These are phyloP conservation scores for Dysidea cf. avara DNA, from an alignment of 37 sponge, comb jelly and placozoan genomes.

Conservation along the genomic window DNA sequence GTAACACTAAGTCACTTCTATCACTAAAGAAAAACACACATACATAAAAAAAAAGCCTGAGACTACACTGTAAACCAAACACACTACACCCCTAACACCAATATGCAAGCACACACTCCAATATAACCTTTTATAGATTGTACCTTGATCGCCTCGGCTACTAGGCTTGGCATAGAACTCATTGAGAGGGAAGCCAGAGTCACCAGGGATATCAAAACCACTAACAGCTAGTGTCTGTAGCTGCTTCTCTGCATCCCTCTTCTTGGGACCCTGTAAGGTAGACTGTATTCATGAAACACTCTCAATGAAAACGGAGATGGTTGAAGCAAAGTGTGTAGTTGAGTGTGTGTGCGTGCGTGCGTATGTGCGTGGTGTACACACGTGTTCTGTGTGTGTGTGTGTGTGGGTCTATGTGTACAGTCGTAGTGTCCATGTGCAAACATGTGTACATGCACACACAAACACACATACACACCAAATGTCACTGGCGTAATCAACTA, in stretches of 20 bases:
- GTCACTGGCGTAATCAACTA: too few relatives aligned
- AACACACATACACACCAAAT: too few relatives aligned
- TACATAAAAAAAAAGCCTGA: too few relatives aligned
- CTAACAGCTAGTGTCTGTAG: constrained; percentile 87
- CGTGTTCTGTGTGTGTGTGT: constrained; percentile 18
- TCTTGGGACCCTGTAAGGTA: constrained; percentile 59
- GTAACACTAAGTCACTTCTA: too few relatives aligned
- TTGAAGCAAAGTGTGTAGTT: neutral
- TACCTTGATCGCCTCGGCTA: constrained; percentile 73
- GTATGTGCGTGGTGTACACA: constrained; percentile 8
- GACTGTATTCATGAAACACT: neutral
- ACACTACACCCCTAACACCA: too few relatives aligned
- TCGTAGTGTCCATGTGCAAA: neutral
- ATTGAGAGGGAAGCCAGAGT: constrained; percentile 93
- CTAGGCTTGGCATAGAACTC: constrained; percentile 84
- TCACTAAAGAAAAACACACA: too few relatives aligned
- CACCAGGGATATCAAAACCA: constrained; percentile 93
- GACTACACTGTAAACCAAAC: too few relatives aligned
- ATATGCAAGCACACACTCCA: too few relatives aligned
- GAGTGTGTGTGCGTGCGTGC: constrained; percentile 5
- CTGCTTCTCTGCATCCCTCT: constrained; percentile 83
- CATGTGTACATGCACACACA: neutral
- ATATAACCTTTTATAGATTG: too few relatives aligned
- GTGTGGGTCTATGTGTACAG: constrained; percentile 6
- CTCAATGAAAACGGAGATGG: neutral